phyloP scores from a whole-genome alignment of 2,888 invertebrate species.

The Platyscelio sp. region DNA sequence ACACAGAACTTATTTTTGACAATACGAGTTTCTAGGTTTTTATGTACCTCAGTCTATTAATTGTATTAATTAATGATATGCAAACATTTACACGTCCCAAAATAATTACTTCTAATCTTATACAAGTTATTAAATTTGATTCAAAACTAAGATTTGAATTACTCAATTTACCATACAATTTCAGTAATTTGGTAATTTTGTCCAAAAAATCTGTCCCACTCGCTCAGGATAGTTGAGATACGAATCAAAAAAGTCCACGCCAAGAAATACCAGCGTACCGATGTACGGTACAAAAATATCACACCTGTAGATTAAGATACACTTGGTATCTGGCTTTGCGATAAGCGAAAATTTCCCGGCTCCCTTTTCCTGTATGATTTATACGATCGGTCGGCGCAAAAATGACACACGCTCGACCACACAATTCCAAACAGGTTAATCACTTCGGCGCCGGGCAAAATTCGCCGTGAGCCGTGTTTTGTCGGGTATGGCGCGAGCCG shows the following conservation, averaged over 20 bases:
- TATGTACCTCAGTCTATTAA: too few species aligned
- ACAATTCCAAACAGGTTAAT: slow-evolving; percentile 54
- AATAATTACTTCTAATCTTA: too few species aligned
- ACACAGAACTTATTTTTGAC: too few species aligned
- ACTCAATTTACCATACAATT: too few species aligned
- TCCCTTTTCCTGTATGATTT: slow-evolving; percentile 47
- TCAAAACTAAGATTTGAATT: too few species aligned
- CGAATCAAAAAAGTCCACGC: background rate
- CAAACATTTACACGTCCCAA: too few species aligned
- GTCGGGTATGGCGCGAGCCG: slow-evolving; percentile 33
- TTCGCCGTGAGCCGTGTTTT: slow-evolving; percentile 49
- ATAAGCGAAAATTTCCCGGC: slow-evolving; percentile 39
- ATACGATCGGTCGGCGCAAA: slow-evolving; percentile 20
- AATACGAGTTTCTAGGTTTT: too few species aligned
- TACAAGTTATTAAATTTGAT: too few species aligned
- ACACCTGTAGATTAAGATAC: slow-evolving; percentile 52
- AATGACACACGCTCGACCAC: slow-evolving; percentile 31
- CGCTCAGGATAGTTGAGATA: too few species aligned
- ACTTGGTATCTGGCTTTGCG: slow-evolving; percentile 21
- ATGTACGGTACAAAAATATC: slow-evolving; percentile 29
- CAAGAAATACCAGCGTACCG: background rate
- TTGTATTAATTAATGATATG: too few species aligned
- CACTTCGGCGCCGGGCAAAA: slow-evolving; percentile 45
- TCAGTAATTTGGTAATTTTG: too few species aligned
- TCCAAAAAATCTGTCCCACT: too few species aligned